Percentiles rank a stretch among this genome's conserved stretches.
These are phyloP conservation scores for Heliconius ismenius DNA, from an alignment of 2,888 invertebrate genomes.

Conservation along the genomic window DNA sequence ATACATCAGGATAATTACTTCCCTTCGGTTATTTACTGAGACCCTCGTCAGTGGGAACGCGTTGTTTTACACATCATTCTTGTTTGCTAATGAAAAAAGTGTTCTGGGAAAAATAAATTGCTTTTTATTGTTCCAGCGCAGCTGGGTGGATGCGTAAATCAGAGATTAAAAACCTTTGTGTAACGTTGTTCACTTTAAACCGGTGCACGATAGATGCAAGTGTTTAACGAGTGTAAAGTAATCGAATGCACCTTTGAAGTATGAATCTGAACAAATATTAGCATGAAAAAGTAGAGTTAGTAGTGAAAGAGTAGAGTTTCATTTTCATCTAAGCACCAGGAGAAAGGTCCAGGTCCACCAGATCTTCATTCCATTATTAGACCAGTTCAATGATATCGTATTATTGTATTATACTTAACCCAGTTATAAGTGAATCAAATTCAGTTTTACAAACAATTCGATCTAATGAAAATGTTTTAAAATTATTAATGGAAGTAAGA, in stretches of 20 bases:
- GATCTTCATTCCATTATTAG: too few species aligned
- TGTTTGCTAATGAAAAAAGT: slow-evolving; percentile 79
- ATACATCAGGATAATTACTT: slow-evolving; percentile 69
- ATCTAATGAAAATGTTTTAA: too few species aligned
- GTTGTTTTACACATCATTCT: slow-evolving; percentile 79
- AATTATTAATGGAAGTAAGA: too few species aligned
- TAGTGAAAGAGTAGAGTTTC: too few species aligned
- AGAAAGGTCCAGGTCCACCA: too few species aligned
- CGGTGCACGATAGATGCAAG: slow-evolving; percentile 46
- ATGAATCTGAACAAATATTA: background rate
- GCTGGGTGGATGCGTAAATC: slow-evolving; percentile 67
- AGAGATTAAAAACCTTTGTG: slow-evolving; percentile 71
- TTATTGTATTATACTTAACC: too few species aligned
- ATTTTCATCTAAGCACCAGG: too few species aligned
- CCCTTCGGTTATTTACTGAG: slow-evolving; percentile 70
- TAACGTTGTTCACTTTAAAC: slow-evolving; percentile 64
- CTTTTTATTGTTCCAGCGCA: slow-evolving; percentile 73
- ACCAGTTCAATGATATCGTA: too few species aligned
- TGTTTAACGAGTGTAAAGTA: slow-evolving; percentile 22
- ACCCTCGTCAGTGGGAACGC: slow-evolving; percentile 72
- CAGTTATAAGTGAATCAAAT: too few species aligned
- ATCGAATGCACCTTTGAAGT: background rate
- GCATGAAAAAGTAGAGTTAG: background rate
- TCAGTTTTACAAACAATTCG: too few species aligned
- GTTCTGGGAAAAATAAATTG: slow-evolving; percentile 73